These are phyloP conservation scores for Trachelus iudaicus DNA, from an alignment of 2,888 invertebrate genomes.

Conservation along the genomic window DNA sequence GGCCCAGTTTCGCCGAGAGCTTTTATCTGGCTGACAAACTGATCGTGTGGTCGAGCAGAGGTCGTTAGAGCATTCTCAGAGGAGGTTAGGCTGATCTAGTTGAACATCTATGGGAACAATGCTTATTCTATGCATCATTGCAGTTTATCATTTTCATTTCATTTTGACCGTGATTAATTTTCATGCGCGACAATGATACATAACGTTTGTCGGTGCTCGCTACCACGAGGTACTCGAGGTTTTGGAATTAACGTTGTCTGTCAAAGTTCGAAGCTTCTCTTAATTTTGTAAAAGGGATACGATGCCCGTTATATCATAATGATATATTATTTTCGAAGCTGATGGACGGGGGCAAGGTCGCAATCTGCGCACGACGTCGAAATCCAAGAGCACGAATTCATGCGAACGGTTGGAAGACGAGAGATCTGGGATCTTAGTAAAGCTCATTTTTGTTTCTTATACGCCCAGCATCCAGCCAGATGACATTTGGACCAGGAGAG, in stretches of 20 bases:
- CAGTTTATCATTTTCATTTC: neutral
- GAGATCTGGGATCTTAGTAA: neutral
- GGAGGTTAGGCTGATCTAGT: conserved; percentile 16
- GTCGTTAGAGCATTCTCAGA: conserved; percentile 17
- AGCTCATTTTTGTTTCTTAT: neutral
- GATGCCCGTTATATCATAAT: neutral
- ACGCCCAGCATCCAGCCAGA: neutral
- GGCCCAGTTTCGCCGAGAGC: conserved; percentile 34
- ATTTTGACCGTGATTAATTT: neutral
- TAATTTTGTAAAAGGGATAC: neutral
- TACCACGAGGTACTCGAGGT: neutral
- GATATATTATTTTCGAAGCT: conserved; percentile 1
- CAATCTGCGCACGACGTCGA: neutral
- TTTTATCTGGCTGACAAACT: conserved; percentile 40
- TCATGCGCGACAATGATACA: neutral
- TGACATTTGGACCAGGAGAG: neutral
- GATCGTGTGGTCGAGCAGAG: conserved; percentile 14
- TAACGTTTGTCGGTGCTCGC: neutral
- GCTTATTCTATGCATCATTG: neutral
- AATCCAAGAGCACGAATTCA: neutral
- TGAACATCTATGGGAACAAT: conserved; percentile 10
- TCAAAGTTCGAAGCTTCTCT: neutral
- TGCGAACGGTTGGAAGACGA: neutral
- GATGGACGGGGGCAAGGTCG: conserved; percentile 11
- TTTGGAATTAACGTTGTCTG: neutral